A percentile compares a stretch with the other conserved stretches of the same genome.
Conservation (phyloP, 2,113 vertebrate species). For the Neolamprologus sp. region DNA sequence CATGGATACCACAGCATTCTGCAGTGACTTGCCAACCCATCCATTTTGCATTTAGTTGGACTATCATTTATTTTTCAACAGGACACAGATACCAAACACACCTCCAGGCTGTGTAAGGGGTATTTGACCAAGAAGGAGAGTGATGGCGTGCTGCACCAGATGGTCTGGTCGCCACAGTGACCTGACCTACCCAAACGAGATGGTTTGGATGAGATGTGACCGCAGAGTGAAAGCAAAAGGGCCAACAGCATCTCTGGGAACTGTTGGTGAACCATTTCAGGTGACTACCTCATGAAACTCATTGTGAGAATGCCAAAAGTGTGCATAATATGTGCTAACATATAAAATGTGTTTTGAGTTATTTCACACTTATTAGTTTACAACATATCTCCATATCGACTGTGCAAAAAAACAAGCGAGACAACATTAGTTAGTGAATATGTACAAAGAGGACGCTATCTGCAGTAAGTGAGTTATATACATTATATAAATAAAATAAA, state of each 20-base stretch:
- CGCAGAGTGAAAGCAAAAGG: background rate
- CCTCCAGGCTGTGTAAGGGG: background rate
- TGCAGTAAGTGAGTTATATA: background rate
- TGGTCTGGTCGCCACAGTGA: background rate
- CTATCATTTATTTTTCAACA: background rate
- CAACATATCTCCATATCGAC: background rate
- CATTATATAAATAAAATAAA: background rate
- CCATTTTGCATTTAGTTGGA: background rate
- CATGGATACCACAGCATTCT: background rate
- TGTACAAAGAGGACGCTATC: background rate
- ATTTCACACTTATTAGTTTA: background rate
- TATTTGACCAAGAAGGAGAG: background rate
- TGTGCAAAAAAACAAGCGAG: background rate
- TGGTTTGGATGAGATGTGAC: background rate
- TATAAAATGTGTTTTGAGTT: background rate
- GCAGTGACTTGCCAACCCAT: background rate
- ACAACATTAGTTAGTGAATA: background rate
- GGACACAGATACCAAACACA: background rate
- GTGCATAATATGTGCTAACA: background rate
- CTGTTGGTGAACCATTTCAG: background rate
- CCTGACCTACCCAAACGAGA: background rate
- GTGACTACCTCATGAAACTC: background rate
- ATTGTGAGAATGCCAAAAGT: background rate
- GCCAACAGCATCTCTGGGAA: background rate
- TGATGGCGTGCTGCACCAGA: background rate